Percentiles rank a stretch among this genome's conserved stretches.
These are phyloP conservation scores for Dione vanillae DNA, from an alignment of 2,888 invertebrate species.

Conservation along the genomic window DNA sequence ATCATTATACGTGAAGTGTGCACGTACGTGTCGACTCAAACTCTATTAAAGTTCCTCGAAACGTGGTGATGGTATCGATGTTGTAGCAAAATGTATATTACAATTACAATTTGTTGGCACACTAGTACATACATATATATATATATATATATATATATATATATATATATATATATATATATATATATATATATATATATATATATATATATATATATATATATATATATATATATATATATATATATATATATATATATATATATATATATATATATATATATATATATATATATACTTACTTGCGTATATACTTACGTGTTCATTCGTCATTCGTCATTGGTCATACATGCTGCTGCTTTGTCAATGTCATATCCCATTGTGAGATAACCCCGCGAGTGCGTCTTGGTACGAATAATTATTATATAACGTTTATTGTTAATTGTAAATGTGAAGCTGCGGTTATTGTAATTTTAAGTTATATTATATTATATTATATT, in stretches of 20 bases:
- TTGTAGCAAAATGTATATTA: slow-evolving; percentile 15
- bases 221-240: no score
- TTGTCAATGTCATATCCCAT: no score
- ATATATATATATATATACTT: not conserved
- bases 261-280: not conserved
- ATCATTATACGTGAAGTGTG: slow-evolving; percentile 2
- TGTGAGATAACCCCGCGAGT: slow-evolving; percentile 37
- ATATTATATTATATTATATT: not conserved
- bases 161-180: no score
- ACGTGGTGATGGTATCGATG: slow-evolving; percentile 57
- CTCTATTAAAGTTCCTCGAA: slow-evolving; percentile 67
- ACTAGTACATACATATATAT: not conserved
- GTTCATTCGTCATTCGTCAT: slow-evolving; percentile 14
- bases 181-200: no score
- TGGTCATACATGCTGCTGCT: no score
- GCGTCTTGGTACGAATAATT: slow-evolving; percentile 32
- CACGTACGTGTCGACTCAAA: no score
- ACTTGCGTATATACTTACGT: no score
- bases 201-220: no score
- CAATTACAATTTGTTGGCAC: slow-evolving; percentile 27
- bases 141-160: not conserved
- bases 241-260: no score
- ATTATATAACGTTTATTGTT: slow-evolving; percentile 23
- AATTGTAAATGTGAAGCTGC: slow-evolving; percentile 49
- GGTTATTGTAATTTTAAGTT: slow-evolving; percentile 33